Percentiles rank a stretch among this genome's conserved stretches.
Evolutionary conservation across 2,888 invertebrate species (phyloP).

Genomic region (Anthophora plumipes): DNA sequence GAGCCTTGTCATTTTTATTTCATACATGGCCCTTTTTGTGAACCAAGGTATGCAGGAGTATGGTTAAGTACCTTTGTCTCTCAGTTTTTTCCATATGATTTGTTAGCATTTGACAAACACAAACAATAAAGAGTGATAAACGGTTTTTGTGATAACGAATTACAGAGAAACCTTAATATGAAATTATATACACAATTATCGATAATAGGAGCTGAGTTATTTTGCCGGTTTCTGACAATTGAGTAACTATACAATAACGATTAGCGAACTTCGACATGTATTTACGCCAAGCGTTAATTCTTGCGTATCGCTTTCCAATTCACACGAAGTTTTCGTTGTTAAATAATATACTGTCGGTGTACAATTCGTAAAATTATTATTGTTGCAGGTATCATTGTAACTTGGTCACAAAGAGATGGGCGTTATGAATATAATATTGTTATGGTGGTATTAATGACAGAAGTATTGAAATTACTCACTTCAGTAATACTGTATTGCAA

Average conservation of each 20-base stretch:
- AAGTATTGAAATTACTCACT: conserved; percentile 92
- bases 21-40: conserved; percentile 95
- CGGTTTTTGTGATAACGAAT: not conserved
- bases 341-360: not conserved
- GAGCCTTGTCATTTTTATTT: conserved; percentile 92
- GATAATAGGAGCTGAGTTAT: not conserved
- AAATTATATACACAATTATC: conserved; percentile 12
- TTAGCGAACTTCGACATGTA: not conserved
- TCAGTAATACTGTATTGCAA: conserved; percentile 90
- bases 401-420: conserved; percentile 93
- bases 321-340: not conserved
- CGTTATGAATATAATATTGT: conserved; percentile 95
- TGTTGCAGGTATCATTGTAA: conserved; percentile 93
- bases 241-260: not conserved
- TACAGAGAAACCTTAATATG: not conserved
- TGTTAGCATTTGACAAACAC: not conserved
- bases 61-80: conserved; percentile 34
- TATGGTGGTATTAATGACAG: conserved; percentile 94
- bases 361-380: not conserved
- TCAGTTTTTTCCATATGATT: conserved; percentile 13
- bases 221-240: conserved; percentile 26
- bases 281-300: not conserved
- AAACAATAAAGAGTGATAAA: not conserved
- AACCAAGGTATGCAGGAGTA: conserved; percentile 91
- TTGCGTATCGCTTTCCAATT: not conserved